Conservation (phyloP, 2,113 vertebrate species). For the Chionis minor region DNA sequence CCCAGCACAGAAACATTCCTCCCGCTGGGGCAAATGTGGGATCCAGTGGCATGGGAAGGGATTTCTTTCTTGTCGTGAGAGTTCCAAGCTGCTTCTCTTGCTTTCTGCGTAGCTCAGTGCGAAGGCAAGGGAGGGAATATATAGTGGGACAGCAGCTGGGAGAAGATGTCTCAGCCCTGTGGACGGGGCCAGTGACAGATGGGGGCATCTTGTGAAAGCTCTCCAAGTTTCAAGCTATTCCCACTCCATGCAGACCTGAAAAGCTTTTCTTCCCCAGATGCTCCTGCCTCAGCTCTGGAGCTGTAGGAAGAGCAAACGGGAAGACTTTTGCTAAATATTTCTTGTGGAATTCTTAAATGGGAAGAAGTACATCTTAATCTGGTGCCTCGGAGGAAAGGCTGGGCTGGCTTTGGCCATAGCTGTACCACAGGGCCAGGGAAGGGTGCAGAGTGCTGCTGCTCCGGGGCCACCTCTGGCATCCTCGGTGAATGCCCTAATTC, state of each 20-base stretch:
- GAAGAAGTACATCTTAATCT: background rate
- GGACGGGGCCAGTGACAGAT: background rate
- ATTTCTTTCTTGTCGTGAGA: background rate
- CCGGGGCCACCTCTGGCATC: background rate
- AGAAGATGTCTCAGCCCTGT: background rate
- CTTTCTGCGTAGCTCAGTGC: rapidly evolving
- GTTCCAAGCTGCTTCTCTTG: background rate
- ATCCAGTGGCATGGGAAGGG: background rate
- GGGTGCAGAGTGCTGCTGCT: background rate
- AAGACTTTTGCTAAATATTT: background rate
- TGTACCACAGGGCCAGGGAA: background rate
- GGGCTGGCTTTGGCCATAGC: background rate
- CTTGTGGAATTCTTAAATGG: background rate
- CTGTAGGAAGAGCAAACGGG: background rate
- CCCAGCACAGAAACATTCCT: background rate
- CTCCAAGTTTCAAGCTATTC: background rate
- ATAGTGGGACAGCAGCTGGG: background rate
- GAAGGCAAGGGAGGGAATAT: background rate
- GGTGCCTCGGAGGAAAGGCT: background rate
- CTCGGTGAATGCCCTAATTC: background rate
- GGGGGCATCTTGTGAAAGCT: background rate
- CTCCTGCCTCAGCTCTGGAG: background rate
- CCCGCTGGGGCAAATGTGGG: rapidly evolving
- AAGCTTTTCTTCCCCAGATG: background rate
- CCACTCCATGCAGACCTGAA: too few species aligned